Conservation (phyloP, 1,140 invertebrate species). For the Drosophila persimilis region DNA sequence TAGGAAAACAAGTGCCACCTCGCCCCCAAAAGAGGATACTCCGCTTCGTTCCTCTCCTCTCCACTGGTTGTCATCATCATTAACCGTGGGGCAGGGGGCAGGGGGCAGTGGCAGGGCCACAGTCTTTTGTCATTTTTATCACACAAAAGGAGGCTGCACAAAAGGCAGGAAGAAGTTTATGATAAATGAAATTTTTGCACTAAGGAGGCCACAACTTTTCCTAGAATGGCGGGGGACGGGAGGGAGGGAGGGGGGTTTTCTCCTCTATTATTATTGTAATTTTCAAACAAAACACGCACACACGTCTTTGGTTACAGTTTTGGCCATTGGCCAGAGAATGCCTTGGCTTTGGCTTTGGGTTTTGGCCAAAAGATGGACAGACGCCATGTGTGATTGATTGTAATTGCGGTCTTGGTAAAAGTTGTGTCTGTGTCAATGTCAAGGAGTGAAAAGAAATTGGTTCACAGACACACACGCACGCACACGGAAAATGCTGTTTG, state of each 20-base stretch:
- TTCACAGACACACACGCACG: neutral
- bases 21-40: neutral
- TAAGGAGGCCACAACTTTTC: slow-evolving; percentile 61
- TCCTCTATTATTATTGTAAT: slow-evolving; percentile 73
- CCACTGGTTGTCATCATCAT: slow-evolving; percentile 53
- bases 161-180: slow-evolving; percentile 29
- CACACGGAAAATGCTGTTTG: slow-evolving; percentile 11
- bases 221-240: slow-evolving; percentile 2
- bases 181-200: slow-evolving; percentile 74
- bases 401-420: slow-evolving; percentile 74
- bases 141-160: slow-evolving; percentile 24
- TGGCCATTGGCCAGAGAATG: slow-evolving; percentile 48
- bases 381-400: slow-evolving; percentile 76
- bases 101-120: neutral
- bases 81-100: slow-evolving; percentile 37
- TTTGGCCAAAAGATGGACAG: slow-evolving; percentile 53
- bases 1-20: slow-evolving; percentile 58
- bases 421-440: slow-evolving; percentile 72
- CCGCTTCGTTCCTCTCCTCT: neutral
- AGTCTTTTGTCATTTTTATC: slow-evolving; percentile 72
- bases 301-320: slow-evolving; percentile 27
- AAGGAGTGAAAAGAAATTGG: slow-evolving; percentile 49
- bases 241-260: neutral
- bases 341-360: slow-evolving; percentile 12
- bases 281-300: slow-evolving; percentile 57